A percentile compares a stretch with the other conserved stretches of the same genome.
Evolutionary conservation across 1,140 invertebrate genomes (phyloP).

Genomic region (Microplitis demolitor): DNA sequence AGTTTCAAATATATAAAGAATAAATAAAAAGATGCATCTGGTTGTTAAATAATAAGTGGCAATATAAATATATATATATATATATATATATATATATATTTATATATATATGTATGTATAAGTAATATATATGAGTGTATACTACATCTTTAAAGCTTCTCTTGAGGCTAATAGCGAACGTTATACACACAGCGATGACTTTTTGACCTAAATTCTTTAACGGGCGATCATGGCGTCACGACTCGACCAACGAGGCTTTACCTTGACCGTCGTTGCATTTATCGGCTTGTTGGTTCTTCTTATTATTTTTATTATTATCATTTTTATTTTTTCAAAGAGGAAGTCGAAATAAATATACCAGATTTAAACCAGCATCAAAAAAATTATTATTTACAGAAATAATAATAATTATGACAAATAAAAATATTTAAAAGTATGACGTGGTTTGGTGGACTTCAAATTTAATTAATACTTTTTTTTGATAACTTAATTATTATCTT

Average conservation of each 20-base stretch:
- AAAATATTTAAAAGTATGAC: background rate
- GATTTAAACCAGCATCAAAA: too few species aligned
- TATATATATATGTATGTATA: background rate
- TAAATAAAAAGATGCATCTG: too few species aligned
- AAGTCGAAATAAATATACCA: too few species aligned
- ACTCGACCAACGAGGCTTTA: constrained; percentile 29
- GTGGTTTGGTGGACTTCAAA: background rate
- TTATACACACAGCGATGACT: constrained; percentile 45
- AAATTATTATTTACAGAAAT: too few species aligned
- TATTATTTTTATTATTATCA: background rate
- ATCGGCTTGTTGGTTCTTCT: background rate
- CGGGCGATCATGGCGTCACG: constrained; percentile 35
- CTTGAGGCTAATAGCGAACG: constrained; percentile 32
- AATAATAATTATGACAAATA: background rate
- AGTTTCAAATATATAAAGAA: background rate
- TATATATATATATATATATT: background rate
- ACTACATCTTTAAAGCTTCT: constrained; percentile 1
- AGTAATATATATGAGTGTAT: background rate
- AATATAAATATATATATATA: too few species aligned
- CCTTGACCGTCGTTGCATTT: constrained; percentile 32
- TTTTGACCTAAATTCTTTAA: constrained; percentile 55
- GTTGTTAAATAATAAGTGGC: too few species aligned
- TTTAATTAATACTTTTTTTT: too few species aligned
- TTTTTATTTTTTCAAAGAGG: too few species aligned
- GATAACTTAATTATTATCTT: background rate